These are phyloP conservation scores for Drosophila pseudotalamancana DNA, from an alignment of 2,888 invertebrate species.

Conservation along the genomic window DNA sequence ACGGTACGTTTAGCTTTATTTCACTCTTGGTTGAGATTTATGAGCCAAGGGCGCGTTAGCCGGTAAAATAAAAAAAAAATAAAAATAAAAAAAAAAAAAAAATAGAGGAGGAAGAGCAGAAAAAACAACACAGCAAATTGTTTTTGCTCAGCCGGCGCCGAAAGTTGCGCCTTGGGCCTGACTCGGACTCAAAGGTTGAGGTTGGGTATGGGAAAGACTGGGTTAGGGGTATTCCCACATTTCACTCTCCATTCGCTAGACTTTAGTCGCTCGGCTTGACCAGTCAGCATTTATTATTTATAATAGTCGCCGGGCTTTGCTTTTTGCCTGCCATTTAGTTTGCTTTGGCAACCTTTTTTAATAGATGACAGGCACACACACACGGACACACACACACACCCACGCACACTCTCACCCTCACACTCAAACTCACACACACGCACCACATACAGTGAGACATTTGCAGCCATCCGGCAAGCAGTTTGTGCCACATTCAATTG, in stretches of 20 bases:
- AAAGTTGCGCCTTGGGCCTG: constrained; percentile 54
- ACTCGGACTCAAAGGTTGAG: neutral
- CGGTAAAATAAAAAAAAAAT: constrained; percentile 52
- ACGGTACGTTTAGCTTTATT: constrained; percentile 76
- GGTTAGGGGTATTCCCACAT: neutral
- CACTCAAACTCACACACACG: too few relatives aligned
- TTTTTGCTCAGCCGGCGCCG: constrained; percentile 63
- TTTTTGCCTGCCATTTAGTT: constrained; percentile 67
- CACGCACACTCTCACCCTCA: too few relatives aligned
- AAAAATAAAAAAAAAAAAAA: constrained; percentile 9
- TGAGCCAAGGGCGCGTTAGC: constrained; percentile 77
- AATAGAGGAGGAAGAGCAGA: neutral
- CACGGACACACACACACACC: constrained; percentile 2
- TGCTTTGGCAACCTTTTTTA: constrained; percentile 73
- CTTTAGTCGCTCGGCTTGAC: constrained; percentile 46
- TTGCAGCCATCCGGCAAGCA: constrained; percentile 52
- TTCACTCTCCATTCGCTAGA: constrained; percentile 2
- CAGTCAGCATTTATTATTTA: constrained; percentile 80
- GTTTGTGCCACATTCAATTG: constrained; percentile 77
- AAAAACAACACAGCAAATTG: constrained; percentile 57
- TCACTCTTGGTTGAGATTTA: constrained; percentile 78
- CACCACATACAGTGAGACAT: constrained; percentile 29
- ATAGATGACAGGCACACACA: constrained; percentile 63
- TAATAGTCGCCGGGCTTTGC: constrained; percentile 71
- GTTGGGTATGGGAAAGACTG: constrained; percentile 9